Evolutionary conservation across 2,797 vertebrate species (phyloP), one percentile per base, ranked within the genome.

Genomic region (Sitta carolinensis): DNA sequence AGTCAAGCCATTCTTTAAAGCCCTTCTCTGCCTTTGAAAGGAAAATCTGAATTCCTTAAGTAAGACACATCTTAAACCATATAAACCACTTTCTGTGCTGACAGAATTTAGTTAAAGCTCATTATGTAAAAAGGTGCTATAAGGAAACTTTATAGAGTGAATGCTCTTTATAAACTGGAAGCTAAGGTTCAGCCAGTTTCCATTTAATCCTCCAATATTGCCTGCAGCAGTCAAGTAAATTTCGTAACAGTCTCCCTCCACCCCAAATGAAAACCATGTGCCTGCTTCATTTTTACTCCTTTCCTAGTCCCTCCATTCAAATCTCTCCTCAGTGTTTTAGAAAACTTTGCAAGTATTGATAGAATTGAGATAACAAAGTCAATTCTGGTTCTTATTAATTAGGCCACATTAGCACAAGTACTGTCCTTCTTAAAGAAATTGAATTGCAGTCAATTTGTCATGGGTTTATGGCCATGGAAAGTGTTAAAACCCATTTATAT

Each of bases 221-320:
- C 97, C 97, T 96, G 94, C 82, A 97, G 97, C 96, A 94, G 68
- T 88, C 89, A 93, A 98, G 94, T 96, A 77, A 47, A 95, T 94
- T 95, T 97, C 80, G 34, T 95, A 96, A 95, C 64, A 84, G 79
- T 66, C 86, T 94, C 67, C 42, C 54, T 82, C 75, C 61, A 63
- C 88, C 86, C 51, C 80, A 95, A 97, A 98, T 98, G 85, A 96
- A 97, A 98, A 97, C 95, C 97, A 98, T 96, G 96, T 98, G 97
- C 91, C 66, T 73, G 7, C 91, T 89, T 84, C n/a, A 86, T 94
- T 90, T 89, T 94, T 30, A 91, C 83, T 88, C 38, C 26, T 84
- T 81, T 95, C 78, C 72, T 90, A 66, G 59, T 89, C 42, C 36
- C 61, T 84, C 34, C 50, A 17, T 74, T 84, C 64, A 94, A 63